Percentiles rank a stretch among this genome's conserved stretches.
Conservation (phyloP, 2,888 invertebrate species). For the Cheilosia variabilis region DNA sequence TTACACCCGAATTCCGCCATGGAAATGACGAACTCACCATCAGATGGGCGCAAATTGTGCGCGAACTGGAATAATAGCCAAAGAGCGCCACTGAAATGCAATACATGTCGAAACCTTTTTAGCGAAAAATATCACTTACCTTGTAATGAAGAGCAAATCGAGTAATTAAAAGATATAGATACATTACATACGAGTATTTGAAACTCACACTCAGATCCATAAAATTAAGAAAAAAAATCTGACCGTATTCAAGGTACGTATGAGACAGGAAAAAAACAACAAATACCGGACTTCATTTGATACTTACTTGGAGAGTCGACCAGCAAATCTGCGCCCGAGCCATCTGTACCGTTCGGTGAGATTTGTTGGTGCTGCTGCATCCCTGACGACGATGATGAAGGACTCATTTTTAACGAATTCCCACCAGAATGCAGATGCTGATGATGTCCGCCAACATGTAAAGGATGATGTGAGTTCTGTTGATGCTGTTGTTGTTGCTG, state of each 20-base stretch:
- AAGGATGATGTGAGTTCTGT: constrained; percentile 70
- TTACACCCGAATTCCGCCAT: no score
- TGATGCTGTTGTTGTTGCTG: constrained; percentile 69
- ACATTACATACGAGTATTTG: constrained; percentile 1
- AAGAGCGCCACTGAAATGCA: not conserved
- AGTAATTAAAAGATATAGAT: constrained; percentile 31
- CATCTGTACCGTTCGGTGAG: constrained; percentile 87
- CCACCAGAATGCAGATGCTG: constrained; percentile 84
- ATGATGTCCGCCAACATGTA: constrained; percentile 75
- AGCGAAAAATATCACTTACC: constrained; percentile 51
- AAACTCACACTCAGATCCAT: constrained; percentile 12
- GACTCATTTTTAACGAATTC: constrained; percentile 87
- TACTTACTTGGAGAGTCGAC: constrained; percentile 94
- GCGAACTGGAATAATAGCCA: no score
- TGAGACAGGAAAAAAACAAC: constrained; percentile 13
- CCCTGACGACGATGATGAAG: constrained; percentile 84
- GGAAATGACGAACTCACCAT: no score
- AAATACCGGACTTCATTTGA: constrained; percentile 72
- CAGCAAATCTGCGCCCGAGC: constrained; percentile 87
- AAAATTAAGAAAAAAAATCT: not conserved
- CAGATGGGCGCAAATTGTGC: no score
- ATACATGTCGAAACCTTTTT: constrained; percentile 43
- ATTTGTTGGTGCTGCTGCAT: constrained; percentile 84
- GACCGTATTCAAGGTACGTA: not conserved
- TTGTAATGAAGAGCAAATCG: not conserved